phyloP scores from a whole-genome alignment of 2,888 invertebrate species.

The Eupithecia pulchellata region DNA sequence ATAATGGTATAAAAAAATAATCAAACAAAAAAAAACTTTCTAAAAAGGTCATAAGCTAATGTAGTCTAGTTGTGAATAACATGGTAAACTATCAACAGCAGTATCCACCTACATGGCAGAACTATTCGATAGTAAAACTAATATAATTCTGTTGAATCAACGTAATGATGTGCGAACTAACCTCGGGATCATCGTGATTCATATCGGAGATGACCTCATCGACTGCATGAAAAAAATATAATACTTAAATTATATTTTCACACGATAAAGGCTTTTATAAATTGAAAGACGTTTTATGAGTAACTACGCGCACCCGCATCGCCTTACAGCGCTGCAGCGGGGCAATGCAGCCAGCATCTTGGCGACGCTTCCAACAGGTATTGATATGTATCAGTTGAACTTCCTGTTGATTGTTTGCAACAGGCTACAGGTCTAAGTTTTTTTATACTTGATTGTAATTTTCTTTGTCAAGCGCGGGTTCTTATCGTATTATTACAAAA shows the following conservation, averaged over 20 bases:
- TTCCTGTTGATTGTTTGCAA: too few relatives aligned
- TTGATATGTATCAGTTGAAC: too few relatives aligned
- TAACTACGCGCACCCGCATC: too few relatives aligned
- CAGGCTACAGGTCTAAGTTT: too few relatives aligned
- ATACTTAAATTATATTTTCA: conserved; percentile 3
- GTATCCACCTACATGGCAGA: neutral
- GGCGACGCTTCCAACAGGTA: too few relatives aligned
- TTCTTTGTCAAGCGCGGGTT: too few relatives aligned
- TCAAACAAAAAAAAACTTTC: neutral
- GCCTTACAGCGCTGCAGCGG: too few relatives aligned
- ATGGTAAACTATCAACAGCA: too few relatives aligned
- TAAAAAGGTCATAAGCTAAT: neutral
- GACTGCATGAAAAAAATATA: conserved; percentile 77
- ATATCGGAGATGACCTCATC: conserved; percentile 75
- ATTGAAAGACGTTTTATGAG: neutral
- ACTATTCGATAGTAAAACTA: neutral
- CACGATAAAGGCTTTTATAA: neutral
- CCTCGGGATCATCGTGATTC: conserved; percentile 73
- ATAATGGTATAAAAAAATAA: neutral
- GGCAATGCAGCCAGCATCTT: too few relatives aligned
- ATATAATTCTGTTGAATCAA: neutral
- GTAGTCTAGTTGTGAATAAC: too few relatives aligned
- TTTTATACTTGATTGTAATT: too few relatives aligned
- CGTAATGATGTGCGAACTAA: conserved; percentile 57
- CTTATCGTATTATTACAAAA: too few relatives aligned